Conservation (phyloP, 2,113 vertebrate species). For the Cyanistes caeruleus region DNA sequence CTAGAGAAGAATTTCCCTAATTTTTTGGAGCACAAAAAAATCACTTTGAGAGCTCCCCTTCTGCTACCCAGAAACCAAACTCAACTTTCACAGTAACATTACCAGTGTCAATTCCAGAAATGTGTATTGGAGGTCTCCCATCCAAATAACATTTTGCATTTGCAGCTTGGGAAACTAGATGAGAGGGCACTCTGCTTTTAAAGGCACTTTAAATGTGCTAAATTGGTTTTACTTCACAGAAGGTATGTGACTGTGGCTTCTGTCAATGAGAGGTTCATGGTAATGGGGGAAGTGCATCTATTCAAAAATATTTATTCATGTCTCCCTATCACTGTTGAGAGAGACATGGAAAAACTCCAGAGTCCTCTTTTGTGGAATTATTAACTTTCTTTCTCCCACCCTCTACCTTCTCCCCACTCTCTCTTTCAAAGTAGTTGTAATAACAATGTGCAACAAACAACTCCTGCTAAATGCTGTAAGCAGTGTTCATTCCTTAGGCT, state of each 20-base stretch:
- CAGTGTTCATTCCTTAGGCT: not conserved
- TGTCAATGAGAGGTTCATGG: not conserved
- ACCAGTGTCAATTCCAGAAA: not conserved
- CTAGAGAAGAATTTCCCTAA: not conserved
- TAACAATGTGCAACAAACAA: not conserved
- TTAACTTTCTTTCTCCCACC: not conserved
- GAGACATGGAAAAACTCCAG: not conserved
- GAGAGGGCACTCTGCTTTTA: not conserved
- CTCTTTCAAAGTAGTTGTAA: not conserved
- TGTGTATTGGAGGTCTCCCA: not conserved
- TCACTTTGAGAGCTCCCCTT: not conserved
- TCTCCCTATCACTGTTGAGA: not conserved
- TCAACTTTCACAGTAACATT: not conserved
- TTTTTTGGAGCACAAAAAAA: not conserved
- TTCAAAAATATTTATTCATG: not conserved
- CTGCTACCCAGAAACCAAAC: not conserved
- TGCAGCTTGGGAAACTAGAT: not conserved
- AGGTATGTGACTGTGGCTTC: not conserved
- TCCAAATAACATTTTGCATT: not conserved
- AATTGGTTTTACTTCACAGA: constrained; percentile 15
- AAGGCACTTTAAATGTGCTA: not conserved
- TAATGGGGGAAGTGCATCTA: not conserved
- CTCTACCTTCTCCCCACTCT: not conserved
- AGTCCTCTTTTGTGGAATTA: not conserved
- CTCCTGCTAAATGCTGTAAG: not conserved